Evolutionary conservation across 1,140 invertebrate species (phyloP).

Genomic region (Drosophila albomicans): DNA sequence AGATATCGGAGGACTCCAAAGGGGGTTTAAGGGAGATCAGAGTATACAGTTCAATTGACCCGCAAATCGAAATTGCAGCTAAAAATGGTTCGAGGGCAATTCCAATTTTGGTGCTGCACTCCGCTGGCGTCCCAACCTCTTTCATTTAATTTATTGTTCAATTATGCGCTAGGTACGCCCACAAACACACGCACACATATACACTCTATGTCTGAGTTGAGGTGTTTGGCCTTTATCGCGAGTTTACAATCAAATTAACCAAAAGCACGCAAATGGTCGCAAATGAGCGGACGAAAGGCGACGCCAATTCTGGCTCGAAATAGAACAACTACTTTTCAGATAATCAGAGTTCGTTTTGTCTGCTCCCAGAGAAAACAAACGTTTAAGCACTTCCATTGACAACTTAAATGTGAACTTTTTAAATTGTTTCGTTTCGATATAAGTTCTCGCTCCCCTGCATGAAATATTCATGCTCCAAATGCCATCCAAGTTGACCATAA

Average conservation of each 20-base stretch:
- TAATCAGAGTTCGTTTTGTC: conserved; percentile 20
- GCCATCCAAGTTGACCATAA: conserved; percentile 66
- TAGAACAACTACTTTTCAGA: conserved; percentile 48
- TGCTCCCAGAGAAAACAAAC: conserved; percentile 7
- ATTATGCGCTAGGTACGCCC: conserved; percentile 66
- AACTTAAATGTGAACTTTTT: conserved; percentile 51
- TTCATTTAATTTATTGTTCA: conserved; percentile 78
- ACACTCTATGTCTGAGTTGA: neutral
- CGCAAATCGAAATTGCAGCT: conserved; percentile 37
- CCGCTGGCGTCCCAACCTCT: conserved; percentile 7
- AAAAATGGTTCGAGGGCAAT: conserved; percentile 52
- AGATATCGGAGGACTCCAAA: conserved; percentile 16
- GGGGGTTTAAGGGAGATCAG: neutral
- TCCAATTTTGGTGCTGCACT: conserved; percentile 25
- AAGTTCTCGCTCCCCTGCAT: conserved; percentile 28
- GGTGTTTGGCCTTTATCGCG: conserved; percentile 66
- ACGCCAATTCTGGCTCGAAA: conserved; percentile 5
- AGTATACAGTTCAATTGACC: conserved; percentile 24
- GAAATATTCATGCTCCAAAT: conserved; percentile 65
- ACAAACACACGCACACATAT: neutral
- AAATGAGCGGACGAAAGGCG: conserved; percentile 58
- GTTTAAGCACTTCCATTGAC: conserved; percentile 65
- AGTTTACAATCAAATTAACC: conserved; percentile 75
- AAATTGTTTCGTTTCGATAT: conserved; percentile 14
- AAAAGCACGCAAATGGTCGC: conserved; percentile 76